Base-by-base conservation (phyloP, 2,888 invertebrate species). In the Geotrupes spiniger region DNA sequence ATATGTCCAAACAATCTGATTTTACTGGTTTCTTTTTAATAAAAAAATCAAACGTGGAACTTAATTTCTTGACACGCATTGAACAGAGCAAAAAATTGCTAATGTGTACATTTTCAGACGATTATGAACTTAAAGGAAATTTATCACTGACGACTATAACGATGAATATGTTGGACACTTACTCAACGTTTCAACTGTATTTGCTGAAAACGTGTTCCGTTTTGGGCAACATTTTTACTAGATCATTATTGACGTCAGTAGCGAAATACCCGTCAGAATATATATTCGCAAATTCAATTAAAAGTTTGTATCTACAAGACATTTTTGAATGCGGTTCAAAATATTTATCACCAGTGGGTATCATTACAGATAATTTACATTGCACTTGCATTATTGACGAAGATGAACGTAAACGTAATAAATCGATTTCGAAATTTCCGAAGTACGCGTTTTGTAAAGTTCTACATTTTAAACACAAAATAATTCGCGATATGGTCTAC, bases 381-480 rank as follows among this genome's bases (percentile, higher is more conserved):
- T 62, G 58, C 38, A 45, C 38, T 36, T 78, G 77, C 59, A 59
- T 53, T 45, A 74, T 77, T 57, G 72, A 74, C 4, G 68, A 72
- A 49, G 71, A 75, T 31, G 60, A 71, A 9, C 70, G 74, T 39
- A 60, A 44, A 1, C 25, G 27, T 8, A 21, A 33, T 9, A 33
- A 17, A 26, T 9, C 31, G 2, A 21, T 43, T 36, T 14, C 36
- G n/a, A 17, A 27, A 2, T 63, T 79, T 36, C 78, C 81, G 0
- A 73, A 72, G 57, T 79, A 80, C 57, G 78, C 81, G 4, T 77
- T 76, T 63, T 83, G 83, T 61, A 78, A 76, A 63, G 65, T 79
- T 6, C 70, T 82, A 62, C 76, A 75, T 60, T 83, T 83, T 59
- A 76, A 74, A 63, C 76, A 74, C 52, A 74, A 70, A 51, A 74